Evolutionary conservation across 2,797 vertebrate species (phyloP).

Genomic region (Macropodus opercularis): DNA sequence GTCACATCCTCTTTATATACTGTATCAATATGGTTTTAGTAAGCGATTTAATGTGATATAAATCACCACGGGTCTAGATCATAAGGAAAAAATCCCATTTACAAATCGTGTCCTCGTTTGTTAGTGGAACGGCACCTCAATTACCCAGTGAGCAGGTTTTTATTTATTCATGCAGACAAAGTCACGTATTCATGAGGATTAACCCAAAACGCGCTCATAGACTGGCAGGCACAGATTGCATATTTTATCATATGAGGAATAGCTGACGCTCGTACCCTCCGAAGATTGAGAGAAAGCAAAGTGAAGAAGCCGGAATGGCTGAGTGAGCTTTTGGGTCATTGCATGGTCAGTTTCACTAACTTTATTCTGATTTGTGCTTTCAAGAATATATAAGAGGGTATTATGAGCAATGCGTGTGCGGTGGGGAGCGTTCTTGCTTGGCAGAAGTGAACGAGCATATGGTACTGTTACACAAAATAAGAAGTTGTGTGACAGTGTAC

Average conservation of each 20-base stretch:
- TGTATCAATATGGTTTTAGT: conserved; percentile 70
- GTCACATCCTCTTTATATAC: conserved; percentile 50
- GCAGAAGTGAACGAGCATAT: conserved; percentile 36
- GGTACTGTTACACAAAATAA: conserved; percentile 26
- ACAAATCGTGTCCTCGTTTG: conserved; percentile 84
- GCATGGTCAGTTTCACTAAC: conserved; percentile 76
- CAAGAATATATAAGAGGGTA: conserved; percentile 65
- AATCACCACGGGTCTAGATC: conserved; percentile 70
- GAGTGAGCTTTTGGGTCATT: conserved; percentile 76
- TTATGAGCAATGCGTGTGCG: conserved; percentile 59
- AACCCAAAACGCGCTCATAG: conserved; percentile 82
- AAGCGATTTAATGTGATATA: conserved; percentile 76
- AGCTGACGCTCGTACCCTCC: conserved; percentile 80
- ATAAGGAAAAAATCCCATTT: conserved; percentile 73
- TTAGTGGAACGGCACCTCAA: conserved; percentile 85
- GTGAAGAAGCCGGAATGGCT: conserved; percentile 60
- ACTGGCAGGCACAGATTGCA: conserved; percentile 85
- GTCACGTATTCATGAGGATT: conserved; percentile 89
- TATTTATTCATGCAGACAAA: conserved; percentile 89
- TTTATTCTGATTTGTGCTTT: conserved; percentile 70
- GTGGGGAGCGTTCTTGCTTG: conserved; percentile 29
- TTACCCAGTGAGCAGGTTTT: conserved; percentile 85
- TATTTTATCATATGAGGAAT: conserved; percentile 84
- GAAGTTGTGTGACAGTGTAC: conserved; percentile 31
- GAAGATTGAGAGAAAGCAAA: conserved; percentile 75